Evolutionary conservation across 30 jellyfish, hydroid and myxozoan species (phyloP), one percentile per base, ranked within the genome.

Genomic region (Sanderia malayensis): DNA sequence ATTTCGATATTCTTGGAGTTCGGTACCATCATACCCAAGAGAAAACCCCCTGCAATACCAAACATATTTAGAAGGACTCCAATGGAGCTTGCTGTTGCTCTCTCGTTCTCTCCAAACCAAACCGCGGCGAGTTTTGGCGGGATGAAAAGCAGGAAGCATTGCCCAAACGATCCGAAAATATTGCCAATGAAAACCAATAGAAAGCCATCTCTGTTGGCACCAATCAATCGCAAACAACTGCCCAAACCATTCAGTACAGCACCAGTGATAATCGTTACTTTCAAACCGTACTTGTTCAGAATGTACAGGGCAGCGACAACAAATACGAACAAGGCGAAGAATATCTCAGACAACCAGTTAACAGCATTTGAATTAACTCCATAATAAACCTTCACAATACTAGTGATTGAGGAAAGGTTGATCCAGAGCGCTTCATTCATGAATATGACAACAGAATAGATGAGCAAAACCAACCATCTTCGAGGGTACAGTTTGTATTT

Each of bases 401-500:
- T 83, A 23, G 96, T 83, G 0, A 83, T 73, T n/a, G 98, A 83
- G 15, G 96, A 83, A 23, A 92, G 70, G 63, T 95, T 85, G 33
- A 92, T 92, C 96, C 96, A 92, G 26, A 92, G 71, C 9, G 75
- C 86, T 33, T 85, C 98, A 49, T 83, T 83, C 9, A 95, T 78
- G 96, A 92, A 73, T 22, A 95, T 81, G 4, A 89, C 61, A 79
- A 89, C 33, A 10, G 92, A 79, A 44, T 66, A 79, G 13, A 79
- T 55, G 31, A 86, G 86, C 17, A 79, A 64, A 2, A 79, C 86
- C 2, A 79, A 2, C 92, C 92, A 79, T 2, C 92, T 76, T 65
- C 66, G 28, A 47, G 67, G 67, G 79, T 79, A 79, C 33, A 79
- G 68, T 18, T 7, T 31, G 0, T 67, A 79, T 20, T 68, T 61